Evolutionary conservation across 2,113 vertebrate species (phyloP).

Genomic region (Platichthys stellatus): DNA sequence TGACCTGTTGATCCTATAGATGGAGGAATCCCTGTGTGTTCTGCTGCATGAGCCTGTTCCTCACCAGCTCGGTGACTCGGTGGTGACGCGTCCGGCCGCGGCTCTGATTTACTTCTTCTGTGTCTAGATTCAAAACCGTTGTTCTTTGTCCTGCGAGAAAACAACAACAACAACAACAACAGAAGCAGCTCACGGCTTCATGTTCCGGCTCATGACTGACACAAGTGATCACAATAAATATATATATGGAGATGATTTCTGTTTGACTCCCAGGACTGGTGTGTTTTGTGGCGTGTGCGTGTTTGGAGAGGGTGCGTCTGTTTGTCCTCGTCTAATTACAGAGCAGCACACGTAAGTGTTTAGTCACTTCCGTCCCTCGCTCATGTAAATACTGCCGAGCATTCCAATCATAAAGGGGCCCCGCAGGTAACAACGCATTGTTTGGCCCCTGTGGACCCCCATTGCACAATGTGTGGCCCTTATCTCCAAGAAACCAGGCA

Average conservation of each 20-base stretch:
- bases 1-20: slow-evolving; percentile 30
- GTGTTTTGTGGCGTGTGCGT: slow-evolving; percentile 24
- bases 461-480: no score
- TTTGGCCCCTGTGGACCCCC: no score
- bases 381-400: background rate
- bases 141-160: slow-evolving; percentile 1
- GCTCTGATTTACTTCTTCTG: background rate
- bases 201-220: slow-evolving; percentile 23
- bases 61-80: background rate
- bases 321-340: slow-evolving; percentile 71
- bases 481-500: no score
- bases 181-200: slow-evolving; percentile 8
- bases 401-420: background rate
- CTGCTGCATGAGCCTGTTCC: slow-evolving; percentile 55
- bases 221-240: slow-evolving; percentile 43
- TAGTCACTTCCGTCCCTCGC: slow-evolving; percentile 33
- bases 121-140: background rate
- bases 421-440: no score
- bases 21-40: slow-evolving; percentile 41
- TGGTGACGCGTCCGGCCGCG: background rate
- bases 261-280: slow-evolving; percentile 9
- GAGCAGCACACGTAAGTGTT: slow-evolving; percentile 55
- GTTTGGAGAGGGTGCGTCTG: slow-evolving; percentile 51
- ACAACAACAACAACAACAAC: background rate
- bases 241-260: background rate